Conservation (phyloP, 2,797 vertebrate genomes). For the Eidolon dupreanum region DNA sequence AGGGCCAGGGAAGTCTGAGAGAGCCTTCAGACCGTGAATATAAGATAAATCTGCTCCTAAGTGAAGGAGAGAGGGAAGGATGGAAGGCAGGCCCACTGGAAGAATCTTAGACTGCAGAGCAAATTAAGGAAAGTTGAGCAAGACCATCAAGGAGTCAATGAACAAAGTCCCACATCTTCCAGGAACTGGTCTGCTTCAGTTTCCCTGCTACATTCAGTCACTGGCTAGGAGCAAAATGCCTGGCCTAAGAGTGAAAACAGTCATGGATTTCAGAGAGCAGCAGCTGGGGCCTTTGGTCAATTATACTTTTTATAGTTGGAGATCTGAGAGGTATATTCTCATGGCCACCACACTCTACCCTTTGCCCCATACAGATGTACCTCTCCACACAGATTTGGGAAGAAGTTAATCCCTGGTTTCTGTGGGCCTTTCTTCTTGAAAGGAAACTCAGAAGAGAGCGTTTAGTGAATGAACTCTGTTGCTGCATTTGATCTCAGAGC, state of each 20-base stretch:
- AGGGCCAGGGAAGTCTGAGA: neutral
- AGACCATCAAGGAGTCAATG: neutral
- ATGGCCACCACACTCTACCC: neutral
- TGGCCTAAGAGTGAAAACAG: neutral
- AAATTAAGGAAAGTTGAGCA: neutral
- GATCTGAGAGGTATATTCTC: neutral
- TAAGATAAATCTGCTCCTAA: neutral
- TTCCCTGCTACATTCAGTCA: neutral
- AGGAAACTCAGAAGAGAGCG: neutral
- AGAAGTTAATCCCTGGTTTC: neutral
- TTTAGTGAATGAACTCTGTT: neutral
- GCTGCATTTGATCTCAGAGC: neutral
- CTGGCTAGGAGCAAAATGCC: neutral
- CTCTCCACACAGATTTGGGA: neutral
- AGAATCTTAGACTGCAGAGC: neutral
- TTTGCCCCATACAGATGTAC: neutral
- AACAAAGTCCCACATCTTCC: neutral
- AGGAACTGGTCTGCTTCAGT: neutral
- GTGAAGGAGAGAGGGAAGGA: neutral
- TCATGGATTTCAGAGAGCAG: neutral
- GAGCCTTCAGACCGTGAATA: neutral
- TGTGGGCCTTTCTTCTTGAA: neutral
- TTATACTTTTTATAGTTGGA: neutral
- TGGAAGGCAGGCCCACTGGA: neutral
- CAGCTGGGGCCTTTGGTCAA: neutral